Evolutionary conservation across 2,888 invertebrate genomes (phyloP), one percentile per base, ranked within the genome.

Genomic region (Noctua janthina): DNA sequence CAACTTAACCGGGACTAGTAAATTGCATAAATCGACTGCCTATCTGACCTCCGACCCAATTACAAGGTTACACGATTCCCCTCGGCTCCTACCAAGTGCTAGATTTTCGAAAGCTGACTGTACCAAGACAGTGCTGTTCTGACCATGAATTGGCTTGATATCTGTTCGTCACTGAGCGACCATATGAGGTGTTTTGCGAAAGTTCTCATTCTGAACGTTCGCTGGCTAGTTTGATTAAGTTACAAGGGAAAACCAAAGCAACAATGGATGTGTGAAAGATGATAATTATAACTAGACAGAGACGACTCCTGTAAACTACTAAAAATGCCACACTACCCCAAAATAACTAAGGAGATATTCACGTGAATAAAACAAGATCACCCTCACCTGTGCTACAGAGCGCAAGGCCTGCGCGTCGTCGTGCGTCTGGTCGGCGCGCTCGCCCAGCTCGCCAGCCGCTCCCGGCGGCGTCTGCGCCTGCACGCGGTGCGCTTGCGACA

Each of bases 321-420:
- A 20, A 54, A 54, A 29, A 62, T 62, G 29, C 2, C 5, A 4
- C 59, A 6, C 13, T 6, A 0, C 0, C 56, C 23, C 8, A 0
- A n/a, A 59, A 59, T 62, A 15, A 23, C 3, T 15, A 56, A 56
- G 20, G 54, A 20, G 1, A 54, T 49, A 13, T 49, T 49, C 49
- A 15, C 15, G 29, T 29, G 13, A n/a, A 29, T 62, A 29, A 62
- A 62, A n/a, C 56, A 62, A 29, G 17, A 64, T 64, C 2, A 17
- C 0, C 6, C 67, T 17, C 2, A 91, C 92, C 90, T 89, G 90
- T 13, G 90, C 90, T 0, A 90, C 87, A 7, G 87, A 85, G 1
- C 91, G 89, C 46, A 94, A 76, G 2, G 83, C 87, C 7, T 91
- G 90, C 5, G 93, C 91, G 15, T 90, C 91, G 11, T 89, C 93